A percentile compares a stretch with the other conserved stretches of the same genome.
phyloP scores from a whole-genome alignment of 1,140 invertebrate genomes.

The Drosophila nigrodunni region DNA sequence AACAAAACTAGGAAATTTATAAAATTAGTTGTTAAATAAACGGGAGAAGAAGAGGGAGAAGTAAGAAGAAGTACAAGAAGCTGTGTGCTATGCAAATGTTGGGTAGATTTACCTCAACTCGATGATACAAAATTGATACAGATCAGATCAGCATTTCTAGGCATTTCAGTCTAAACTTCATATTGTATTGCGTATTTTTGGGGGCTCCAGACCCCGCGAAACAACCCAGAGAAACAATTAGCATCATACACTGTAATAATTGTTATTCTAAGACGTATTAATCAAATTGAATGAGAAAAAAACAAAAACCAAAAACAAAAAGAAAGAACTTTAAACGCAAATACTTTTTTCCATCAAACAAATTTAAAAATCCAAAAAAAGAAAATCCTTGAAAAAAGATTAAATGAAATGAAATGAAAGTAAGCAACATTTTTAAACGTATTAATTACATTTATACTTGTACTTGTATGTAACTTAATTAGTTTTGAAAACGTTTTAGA shows the following conservation, averaged over 20 bases:
- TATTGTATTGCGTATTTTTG: slow-evolving; percentile 13
- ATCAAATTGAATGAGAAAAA: slow-evolving; percentile 64
- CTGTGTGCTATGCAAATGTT: slow-evolving; percentile 17
- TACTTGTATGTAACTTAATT: slow-evolving; percentile 74
- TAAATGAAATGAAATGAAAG: slow-evolving; percentile 44
- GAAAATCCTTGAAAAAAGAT: slow-evolving; percentile 2
- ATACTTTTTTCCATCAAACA: slow-evolving; percentile 73
- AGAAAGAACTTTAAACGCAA: slow-evolving; percentile 62
- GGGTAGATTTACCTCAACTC: not conserved
- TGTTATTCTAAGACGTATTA: slow-evolving; percentile 74
- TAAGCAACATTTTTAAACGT: slow-evolving; percentile 72
- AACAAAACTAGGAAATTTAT: slow-evolving; percentile 64
- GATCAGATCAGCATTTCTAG: slow-evolving; percentile 39
- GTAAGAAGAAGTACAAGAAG: slow-evolving; percentile 1
- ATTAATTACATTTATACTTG: slow-evolving; percentile 61
- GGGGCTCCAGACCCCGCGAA: not conserved
- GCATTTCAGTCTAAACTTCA: slow-evolving; percentile 14
- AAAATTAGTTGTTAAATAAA: slow-evolving; percentile 45
- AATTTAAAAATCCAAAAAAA: slow-evolving; percentile 32
- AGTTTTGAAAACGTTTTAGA: slow-evolving; percentile 79
- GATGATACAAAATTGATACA: slow-evolving; percentile 23
- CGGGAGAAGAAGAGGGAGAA: slow-evolving; percentile 1
- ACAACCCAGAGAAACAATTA: slow-evolving; percentile 57
- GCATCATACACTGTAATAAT: slow-evolving; percentile 77
- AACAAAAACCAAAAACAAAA: too few species aligned